phyloP scores from a whole-genome alignment of 1,140 invertebrate genomes.

The Pemphigus obesinymphae region DNA sequence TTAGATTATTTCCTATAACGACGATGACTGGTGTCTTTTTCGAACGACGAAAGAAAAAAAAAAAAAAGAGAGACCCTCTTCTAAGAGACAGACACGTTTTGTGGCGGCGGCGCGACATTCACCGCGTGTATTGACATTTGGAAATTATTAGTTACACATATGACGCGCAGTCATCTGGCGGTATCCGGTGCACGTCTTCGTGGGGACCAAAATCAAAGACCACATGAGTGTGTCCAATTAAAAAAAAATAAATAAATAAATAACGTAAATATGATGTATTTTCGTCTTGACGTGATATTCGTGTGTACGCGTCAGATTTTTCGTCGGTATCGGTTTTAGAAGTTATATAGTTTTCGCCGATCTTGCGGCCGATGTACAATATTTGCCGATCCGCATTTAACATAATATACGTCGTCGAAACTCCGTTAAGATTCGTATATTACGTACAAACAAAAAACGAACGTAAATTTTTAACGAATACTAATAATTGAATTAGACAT shows the following conservation, averaged over 20 bases:
- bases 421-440: not conserved
- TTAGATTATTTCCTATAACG: constrained; percentile 38
- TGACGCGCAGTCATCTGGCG: constrained; percentile 27
- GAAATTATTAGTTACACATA: constrained; percentile 42
- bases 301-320: not conserved
- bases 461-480: too few species aligned
- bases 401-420: not conserved
- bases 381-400: not conserved
- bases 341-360: not conserved
- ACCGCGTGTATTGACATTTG: constrained; percentile 39
- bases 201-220: constrained; percentile 41
- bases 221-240: constrained; percentile 41
- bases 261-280: not conserved
- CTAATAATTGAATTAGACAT: too few species aligned
- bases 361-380: not conserved
- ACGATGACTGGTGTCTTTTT: constrained; percentile 32
- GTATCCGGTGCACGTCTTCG: constrained; percentile 34
- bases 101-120: constrained; percentile 25
- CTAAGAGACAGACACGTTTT: constrained; percentile 32
- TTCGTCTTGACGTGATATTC: constrained; percentile 17
- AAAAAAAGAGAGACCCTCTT: constrained; percentile 32
- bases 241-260: constrained; percentile 7
- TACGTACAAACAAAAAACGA: not conserved
- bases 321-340: not conserved
- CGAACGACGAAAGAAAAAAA: too few species aligned